Base-by-base conservation (phyloP, 1,140 invertebrate species). In the Pseudomyrmex flavicornis region DNA sequence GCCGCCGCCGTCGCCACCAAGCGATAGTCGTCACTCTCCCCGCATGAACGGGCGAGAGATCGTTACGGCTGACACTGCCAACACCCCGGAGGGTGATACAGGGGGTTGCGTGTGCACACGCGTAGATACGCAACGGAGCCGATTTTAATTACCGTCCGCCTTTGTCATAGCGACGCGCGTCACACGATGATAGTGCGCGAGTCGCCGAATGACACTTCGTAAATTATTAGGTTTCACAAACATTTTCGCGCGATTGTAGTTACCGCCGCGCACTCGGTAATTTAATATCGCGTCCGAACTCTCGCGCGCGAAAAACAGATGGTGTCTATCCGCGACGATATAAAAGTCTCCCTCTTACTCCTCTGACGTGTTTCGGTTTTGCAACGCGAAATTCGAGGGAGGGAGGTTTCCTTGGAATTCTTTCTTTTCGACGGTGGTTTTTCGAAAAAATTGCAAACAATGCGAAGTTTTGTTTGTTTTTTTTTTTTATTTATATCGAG, bases 121-220 rank as follows among this genome's bases (percentile, higher is more conserved):
- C 63, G 48, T 20, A 77, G 75, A 77, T 77, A 79, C 63, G 44
- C 65, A 10, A 10, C 52, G 46, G 46, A 69, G 35, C 75, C 65
- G 63, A 79, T 79, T 79, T 79, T 79, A 69, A 79, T 79, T 79
- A 58, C 63, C 35, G 63, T 58, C 5, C 75, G 75, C 75, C 69
- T 79, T 79, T 79, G 75, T 79, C 63, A 69, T 69, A 50, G 9
- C 73, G 73, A 54, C 35, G 35, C 20, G 20, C 8, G 52, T 69
- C 63, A 48, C 65, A 46, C 62, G 75, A 79, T 79, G 69, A 62
- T 15, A 52, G 52, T 63, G 75, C 69, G 62, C 69, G 62, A 63
- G 61, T 22, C 59, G 73, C 20, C 52, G 35, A 17, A 35, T 79
- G 75, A 56, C 65, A 82, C 46, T 63, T 62, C 26, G 79, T 65